Evolutionary conservation across 2,888 invertebrate species (phyloP), one percentile per base, ranked within the genome.

Genomic region (Salticus scenicus): DNA sequence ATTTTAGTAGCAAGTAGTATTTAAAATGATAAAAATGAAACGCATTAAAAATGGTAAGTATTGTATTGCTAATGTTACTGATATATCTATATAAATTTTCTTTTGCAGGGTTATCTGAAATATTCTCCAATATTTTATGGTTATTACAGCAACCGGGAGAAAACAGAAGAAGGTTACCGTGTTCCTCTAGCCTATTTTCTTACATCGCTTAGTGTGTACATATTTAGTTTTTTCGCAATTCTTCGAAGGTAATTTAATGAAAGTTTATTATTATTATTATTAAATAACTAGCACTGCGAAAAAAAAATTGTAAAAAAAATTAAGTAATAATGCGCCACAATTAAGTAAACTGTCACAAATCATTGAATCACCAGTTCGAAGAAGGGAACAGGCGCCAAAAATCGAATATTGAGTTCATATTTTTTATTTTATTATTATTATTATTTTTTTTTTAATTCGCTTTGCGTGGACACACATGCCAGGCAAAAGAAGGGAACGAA

Each of bases 51-150:
- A 37, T 37, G 37, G 7, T 5, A 8, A 37, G 7, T 37, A 37
- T 8, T 37, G 12, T 37, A 37, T 12, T 37, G 7, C 7, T 8
- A 37, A 37, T 37, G 7, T 8, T 37, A 37, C 37, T 37, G 37
- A 37, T 8, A 37, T 37, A 37, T n/a, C n/a, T n/a, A n/a, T 30
- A 30, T 66, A 17, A 2, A 66, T 28, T 47, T 72, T 27, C 67
- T 64, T 74, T 89, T 90, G 12, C 89, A 92, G 92, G 92, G 92
- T 8, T 91, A 92, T 82, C 83, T 92, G 41, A 96, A 97, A 90
- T 96, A 96, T 91, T 98, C 98, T 0, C 96, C 98, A 0, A 94
- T 99, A 89, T 99, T 99, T 92, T 99, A 99, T 91, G 99, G 99
- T 77, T 99, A 95, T 93, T 98, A 97, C 91, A 95, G 95, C 69